Evolutionary conservation across 2,113 vertebrate species (phyloP).

Genomic region (Taurulus bubalis): DNA sequence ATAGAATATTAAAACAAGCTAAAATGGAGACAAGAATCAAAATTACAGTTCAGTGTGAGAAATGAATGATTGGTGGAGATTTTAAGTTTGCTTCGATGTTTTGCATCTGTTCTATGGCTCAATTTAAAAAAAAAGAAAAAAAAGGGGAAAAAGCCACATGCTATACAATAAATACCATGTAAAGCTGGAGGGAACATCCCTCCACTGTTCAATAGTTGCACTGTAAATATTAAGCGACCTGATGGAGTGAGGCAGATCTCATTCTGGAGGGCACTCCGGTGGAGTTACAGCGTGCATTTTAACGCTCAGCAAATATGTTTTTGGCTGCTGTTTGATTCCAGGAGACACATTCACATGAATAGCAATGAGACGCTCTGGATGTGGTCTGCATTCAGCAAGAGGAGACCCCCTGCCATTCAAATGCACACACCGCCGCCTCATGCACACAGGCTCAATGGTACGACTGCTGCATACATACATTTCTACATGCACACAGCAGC

Average conservation of each 20-base stretch:
- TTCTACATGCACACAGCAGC: not conserved
- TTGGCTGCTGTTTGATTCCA: constrained; percentile 62
- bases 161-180: not conserved
- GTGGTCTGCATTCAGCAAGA: constrained; percentile 49
- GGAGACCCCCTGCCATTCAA: constrained; percentile 40
- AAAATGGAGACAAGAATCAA: not conserved
- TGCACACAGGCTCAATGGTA: too few species aligned
- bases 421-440: constrained; percentile 35
- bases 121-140: constrained; percentile 18
- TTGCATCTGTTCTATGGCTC: constrained; percentile 24
- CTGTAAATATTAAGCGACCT: constrained; percentile 9
- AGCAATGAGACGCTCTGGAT: constrained; percentile 62
- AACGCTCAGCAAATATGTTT: constrained; percentile 65
- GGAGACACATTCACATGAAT: constrained; percentile 56
- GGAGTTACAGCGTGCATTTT: constrained; percentile 18
- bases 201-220: not conserved
- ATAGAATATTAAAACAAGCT: not conserved
- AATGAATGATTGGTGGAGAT: too few species aligned
- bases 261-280: constrained; percentile 15
- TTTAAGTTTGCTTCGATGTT: constrained; percentile 24
- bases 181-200: not conserved
- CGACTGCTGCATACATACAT: too few species aligned
- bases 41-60: not conserved
- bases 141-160: not conserved
- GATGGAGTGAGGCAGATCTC: constrained; percentile 27